These are phyloP conservation scores for Hiodon tergisus DNA, from an alignment of 2,113 vertebrate species.

Conservation along the genomic window DNA sequence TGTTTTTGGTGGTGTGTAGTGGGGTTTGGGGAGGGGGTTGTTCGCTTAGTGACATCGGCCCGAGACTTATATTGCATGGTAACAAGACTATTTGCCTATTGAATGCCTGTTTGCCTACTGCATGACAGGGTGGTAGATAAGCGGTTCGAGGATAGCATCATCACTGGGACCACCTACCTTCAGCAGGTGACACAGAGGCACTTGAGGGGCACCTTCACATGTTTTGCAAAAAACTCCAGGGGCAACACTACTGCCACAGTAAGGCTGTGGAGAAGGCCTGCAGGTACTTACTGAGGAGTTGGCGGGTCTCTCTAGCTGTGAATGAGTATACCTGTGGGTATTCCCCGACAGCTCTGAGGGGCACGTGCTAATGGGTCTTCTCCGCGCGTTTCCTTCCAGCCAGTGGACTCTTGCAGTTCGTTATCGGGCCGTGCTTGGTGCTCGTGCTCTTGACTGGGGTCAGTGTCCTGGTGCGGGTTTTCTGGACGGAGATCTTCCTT, in stretches of 20 bases:
- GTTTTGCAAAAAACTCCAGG: constrained; percentile 66
- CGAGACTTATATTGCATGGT: not conserved
- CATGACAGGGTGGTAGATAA: constrained; percentile 15
- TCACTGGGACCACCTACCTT: constrained; percentile 44
- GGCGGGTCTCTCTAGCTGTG: not conserved
- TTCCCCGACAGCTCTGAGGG: no score
- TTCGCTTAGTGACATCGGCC: no score
- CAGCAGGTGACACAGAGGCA: constrained; percentile 60
- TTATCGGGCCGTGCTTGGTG: constrained; percentile 40
- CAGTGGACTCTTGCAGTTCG: constrained; percentile 31
- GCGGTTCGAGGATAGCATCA: constrained; percentile 9
- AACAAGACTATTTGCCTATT: not conserved
- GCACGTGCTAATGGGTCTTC: not conserved
- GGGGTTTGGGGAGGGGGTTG: no score
- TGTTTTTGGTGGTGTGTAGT: no score
- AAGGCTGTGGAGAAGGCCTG: constrained; percentile 54
- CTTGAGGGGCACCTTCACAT: constrained; percentile 62
- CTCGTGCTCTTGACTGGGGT: constrained; percentile 46
- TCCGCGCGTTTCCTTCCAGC: constrained; percentile 13
- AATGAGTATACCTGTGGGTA: not conserved
- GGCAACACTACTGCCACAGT: constrained; percentile 60
- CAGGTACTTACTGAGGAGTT: constrained; percentile 30
- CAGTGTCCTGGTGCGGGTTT: constrained; percentile 48
- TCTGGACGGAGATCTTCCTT: constrained; percentile 75
- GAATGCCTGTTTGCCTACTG: not conserved